Base-by-base conservation (phyloP, 30 jellyfish, hydroid and myxozoan genomes). In the Calvadosia cruxmelitensis region DNA sequence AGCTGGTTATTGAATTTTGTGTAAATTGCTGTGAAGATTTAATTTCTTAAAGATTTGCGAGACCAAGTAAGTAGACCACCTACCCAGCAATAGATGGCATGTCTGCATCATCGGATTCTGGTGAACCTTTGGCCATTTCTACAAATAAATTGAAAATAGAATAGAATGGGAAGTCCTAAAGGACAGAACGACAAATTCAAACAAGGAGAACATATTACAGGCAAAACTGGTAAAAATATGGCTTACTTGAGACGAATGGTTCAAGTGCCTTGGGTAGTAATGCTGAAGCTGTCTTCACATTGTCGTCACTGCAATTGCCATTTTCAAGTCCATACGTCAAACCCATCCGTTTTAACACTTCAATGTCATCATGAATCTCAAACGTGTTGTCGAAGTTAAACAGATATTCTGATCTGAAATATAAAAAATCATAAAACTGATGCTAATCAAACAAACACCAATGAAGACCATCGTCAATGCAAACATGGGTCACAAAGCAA, bases 291-390 rank as follows among this genome's bases (percentile, higher is more conserved):
- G 48, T 26, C 12, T 64, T 62, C 71, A 87, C 82, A 66, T 76
- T 87, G 67, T 80, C 88, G 3, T 79, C 86, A 1, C 75, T 72
- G 53, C 97, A 87, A 28, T 70, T 85, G 34, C 97, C 97, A 31
- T 76, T 81, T 51, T 87, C 97, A 20, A 87, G 86, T 25, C 97
- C 97, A 50, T 67, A 49, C 27, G 97, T 81, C 77, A 87, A 72
- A 24, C 97, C 97, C 97, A 87, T 87, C 28, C 97, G 82, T 67
- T 87, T 87, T 63, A 87, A 67, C 3, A 87, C 97, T 80, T 87
- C 97, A 34, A 87, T 87, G 82, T 87, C 97, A 33, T 87, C 97
- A 57, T 82, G 97, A 34, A 87, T 87, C 57, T 87, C 97, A 72
- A 87, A 87, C 51, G 94, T 89, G 82, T 81, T 82, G 71, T 87